These are phyloP conservation scores for Nylanderia fulva DNA, from an alignment of 1,140 invertebrate genomes.

Conservation along the genomic window DNA sequence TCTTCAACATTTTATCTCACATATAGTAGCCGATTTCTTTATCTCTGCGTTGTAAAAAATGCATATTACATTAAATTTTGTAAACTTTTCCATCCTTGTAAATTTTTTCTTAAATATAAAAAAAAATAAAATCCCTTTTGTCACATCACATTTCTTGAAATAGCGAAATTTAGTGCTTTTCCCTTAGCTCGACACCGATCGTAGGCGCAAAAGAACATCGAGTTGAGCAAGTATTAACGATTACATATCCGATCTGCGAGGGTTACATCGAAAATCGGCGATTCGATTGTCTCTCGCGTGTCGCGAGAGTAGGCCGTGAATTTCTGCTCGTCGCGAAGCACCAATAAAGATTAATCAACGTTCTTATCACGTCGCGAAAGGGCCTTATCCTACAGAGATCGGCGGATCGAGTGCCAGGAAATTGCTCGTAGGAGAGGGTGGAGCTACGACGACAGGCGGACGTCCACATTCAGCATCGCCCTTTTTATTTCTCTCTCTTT, in stretches of 20 bases:
- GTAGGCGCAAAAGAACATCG: conserved; percentile 39
- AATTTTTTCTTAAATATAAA: conserved; percentile 32
- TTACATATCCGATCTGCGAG: conserved; percentile 45
- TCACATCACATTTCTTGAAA: conserved; percentile 44
- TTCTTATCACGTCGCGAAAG: conserved; percentile 17
- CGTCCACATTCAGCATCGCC: conserved; percentile 61
- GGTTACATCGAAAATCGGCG: neutral
- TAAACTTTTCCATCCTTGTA: no score
- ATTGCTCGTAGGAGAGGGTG: conserved; percentile 70
- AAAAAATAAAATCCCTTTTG: conserved; percentile 46
- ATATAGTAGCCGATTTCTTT: neutral
- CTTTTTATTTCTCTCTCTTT: conserved; percentile 62
- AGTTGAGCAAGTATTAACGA: conserved; percentile 49
- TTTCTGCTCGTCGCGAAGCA: conserved; percentile 22
- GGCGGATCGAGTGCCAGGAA: conserved; percentile 45
- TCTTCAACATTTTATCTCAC: neutral
- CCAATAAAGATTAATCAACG: neutral
- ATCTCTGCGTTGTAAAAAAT: neutral
- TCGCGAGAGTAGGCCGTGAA: conserved; percentile 58
- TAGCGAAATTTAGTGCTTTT: conserved; percentile 30
- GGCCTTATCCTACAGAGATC: conserved; percentile 42
- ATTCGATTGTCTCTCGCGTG: conserved; percentile 26
- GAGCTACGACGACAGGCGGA: conserved; percentile 68
- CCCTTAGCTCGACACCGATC: conserved; percentile 57
- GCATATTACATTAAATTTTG: neutral